Evolutionary conservation across 2,113 vertebrate genomes (phyloP).

Genomic region (Oncorhynchus clarkii): DNA sequence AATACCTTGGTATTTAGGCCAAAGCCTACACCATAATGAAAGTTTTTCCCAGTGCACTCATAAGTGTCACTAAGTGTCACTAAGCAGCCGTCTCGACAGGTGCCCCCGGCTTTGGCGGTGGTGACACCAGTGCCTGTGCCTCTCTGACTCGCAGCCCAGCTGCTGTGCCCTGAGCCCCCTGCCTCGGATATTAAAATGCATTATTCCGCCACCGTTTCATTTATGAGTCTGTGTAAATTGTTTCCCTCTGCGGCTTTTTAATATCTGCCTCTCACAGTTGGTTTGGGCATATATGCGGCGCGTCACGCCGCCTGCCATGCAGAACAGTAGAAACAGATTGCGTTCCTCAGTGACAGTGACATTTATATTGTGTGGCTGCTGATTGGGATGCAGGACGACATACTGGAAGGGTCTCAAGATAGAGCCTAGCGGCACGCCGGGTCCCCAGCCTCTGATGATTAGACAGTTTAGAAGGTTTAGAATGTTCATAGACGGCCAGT

Average conservation of each 20-base stretch:
- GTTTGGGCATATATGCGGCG: slow-evolving; percentile 32
- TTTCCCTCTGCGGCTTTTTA: slow-evolving; percentile 40
- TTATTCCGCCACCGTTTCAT: slow-evolving; percentile 37
- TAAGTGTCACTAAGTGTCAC: not conserved
- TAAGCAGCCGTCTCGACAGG: not conserved
- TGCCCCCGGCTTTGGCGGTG: not conserved
- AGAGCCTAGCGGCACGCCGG: not conserved
- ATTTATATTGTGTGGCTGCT: slow-evolving; percentile 45
- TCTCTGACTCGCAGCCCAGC: not conserved
- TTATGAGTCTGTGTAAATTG: slow-evolving; percentile 37
- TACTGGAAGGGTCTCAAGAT: not conserved
- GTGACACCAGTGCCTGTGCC: not conserved
- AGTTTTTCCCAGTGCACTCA: not conserved
- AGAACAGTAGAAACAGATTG: slow-evolving; percentile 48
- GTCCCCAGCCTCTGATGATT: not conserved
- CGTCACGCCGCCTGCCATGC: slow-evolving; percentile 20
- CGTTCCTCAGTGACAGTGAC: slow-evolving; percentile 43
- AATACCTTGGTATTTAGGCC: not conserved
- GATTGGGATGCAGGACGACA: slow-evolving; percentile 22
- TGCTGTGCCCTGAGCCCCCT: not conserved
- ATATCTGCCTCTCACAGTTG: slow-evolving; percentile 36
- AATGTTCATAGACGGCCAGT: not conserved
- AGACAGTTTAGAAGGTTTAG: not conserved
- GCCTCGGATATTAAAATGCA: slow-evolving; percentile 41
- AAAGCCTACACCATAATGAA: not conserved